phyloP scores from a whole-genome alignment of 2,797 vertebrate species.

The Brachymystax lenok region DNA sequence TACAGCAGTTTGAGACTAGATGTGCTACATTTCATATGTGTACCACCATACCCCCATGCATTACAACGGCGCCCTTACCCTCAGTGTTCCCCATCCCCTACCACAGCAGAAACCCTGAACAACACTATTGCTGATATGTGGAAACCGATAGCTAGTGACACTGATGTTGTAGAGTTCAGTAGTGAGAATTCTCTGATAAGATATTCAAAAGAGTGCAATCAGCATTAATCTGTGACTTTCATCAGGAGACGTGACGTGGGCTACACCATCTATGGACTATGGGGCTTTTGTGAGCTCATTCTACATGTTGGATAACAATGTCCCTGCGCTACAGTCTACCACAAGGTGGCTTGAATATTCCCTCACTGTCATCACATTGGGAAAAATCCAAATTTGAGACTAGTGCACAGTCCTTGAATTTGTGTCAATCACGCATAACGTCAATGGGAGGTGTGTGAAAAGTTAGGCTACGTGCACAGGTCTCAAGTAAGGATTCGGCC shows the following conservation, averaged over 20 bases:
- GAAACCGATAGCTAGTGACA: neutral
- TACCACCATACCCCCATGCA: neutral
- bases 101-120: slow-evolving; percentile 9
- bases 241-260: neutral
- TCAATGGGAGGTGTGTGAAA: slow-evolving; percentile 4
- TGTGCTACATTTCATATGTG: slow-evolving; percentile 15
- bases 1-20: neutral
- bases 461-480: neutral
- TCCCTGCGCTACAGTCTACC: neutral
- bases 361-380: neutral
- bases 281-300: neutral
- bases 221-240: neutral
- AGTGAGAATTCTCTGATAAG: neutral
- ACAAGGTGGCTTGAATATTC: slow-evolving; percentile 1
- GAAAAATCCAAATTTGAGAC: neutral
- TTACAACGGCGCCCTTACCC: neutral
- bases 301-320: neutral
- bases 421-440: neutral
- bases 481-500: neutral
- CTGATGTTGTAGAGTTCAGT: no score
- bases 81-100: neutral
- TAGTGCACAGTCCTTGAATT: neutral
- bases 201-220: slow-evolving; percentile 4
- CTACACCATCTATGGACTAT: neutral
- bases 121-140: neutral